Conservation (phyloP, 2,113 vertebrate species). For the Barbus barbus region DNA sequence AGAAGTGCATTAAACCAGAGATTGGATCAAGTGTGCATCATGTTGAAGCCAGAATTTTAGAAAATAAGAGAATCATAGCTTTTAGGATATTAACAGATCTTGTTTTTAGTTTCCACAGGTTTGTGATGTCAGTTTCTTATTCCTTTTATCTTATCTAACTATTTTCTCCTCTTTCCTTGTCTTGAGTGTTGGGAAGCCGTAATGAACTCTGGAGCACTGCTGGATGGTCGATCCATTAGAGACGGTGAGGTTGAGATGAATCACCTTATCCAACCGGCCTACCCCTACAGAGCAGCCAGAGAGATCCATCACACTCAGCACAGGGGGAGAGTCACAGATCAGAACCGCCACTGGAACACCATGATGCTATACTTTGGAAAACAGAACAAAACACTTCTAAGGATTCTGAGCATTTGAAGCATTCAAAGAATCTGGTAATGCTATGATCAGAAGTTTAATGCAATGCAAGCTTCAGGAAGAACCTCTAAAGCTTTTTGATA, state of each 20-base stretch:
- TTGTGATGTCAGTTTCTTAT: not conserved
- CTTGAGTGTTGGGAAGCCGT: slow-evolving; percentile 58
- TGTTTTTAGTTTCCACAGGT: not conserved
- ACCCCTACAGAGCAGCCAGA: slow-evolving; percentile 75
- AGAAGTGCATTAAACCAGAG: not conserved
- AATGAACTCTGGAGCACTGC: slow-evolving; percentile 77
- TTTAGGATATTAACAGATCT: not conserved
- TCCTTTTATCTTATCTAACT: slow-evolving; percentile 57
- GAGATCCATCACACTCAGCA: slow-evolving; percentile 78
- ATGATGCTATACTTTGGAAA: slow-evolving; percentile 4
- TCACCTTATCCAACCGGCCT: slow-evolving; percentile 77
- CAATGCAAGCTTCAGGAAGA: not conserved
- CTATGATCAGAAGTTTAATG: not conserved
- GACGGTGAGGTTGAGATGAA: slow-evolving; percentile 78
- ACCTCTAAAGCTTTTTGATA: not conserved
- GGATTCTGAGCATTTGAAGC: not conserved
- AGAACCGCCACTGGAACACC: slow-evolving; percentile 50
- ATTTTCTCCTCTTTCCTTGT: slow-evolving; percentile 38
- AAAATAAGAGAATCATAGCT: not conserved
- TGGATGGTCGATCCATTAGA: slow-evolving; percentile 79
- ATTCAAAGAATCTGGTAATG: not conserved
- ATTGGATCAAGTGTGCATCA: not conserved
- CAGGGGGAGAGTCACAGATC: slow-evolving; percentile 73
- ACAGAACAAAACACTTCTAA: not conserved
- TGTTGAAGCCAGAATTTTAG: not conserved